phyloP scores from a whole-genome alignment of 1,140 invertebrate species.

The Temnothorax longispinosus region DNA sequence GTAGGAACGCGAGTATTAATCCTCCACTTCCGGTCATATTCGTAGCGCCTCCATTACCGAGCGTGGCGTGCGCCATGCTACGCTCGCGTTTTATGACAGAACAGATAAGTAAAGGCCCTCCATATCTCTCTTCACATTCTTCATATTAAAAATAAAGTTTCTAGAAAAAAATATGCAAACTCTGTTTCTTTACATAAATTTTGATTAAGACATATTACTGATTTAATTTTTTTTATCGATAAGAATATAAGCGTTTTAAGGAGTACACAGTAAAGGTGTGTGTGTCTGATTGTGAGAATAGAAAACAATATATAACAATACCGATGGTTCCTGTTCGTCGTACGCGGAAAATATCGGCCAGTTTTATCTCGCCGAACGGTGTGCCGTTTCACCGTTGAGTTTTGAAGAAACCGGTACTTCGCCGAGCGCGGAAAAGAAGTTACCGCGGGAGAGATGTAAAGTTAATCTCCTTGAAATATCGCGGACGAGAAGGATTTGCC shows the following conservation, averaged over 20 bases:
- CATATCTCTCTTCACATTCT: too few relatives aligned
- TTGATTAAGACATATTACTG: background rate
- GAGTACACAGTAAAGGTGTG: background rate
- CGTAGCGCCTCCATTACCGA: constrained; percentile 6
- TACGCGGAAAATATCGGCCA: background rate
- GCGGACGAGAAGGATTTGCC: constrained; percentile 51
- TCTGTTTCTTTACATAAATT: background rate
- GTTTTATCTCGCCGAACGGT: background rate
- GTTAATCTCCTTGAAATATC: constrained; percentile 61
- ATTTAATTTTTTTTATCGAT: background rate
- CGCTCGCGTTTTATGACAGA: background rate
- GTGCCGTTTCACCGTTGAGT: background rate
- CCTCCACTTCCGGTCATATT: background rate
- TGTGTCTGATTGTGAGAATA: background rate
- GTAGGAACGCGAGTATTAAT: constrained; percentile 18
- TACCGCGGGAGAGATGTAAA: constrained; percentile 52
- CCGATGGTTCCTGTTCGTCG: background rate
- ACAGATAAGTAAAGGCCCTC: background rate
- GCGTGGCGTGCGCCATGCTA: background rate
- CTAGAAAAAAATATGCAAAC: background rate
- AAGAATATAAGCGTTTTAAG: background rate
- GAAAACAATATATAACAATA: background rate
- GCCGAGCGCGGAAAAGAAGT: constrained; percentile 41
- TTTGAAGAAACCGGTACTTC: constrained; percentile 51
- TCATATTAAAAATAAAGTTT: background rate